Conservation (phyloP, 2,888 invertebrate genomes). For the Nemoura dubitans region DNA sequence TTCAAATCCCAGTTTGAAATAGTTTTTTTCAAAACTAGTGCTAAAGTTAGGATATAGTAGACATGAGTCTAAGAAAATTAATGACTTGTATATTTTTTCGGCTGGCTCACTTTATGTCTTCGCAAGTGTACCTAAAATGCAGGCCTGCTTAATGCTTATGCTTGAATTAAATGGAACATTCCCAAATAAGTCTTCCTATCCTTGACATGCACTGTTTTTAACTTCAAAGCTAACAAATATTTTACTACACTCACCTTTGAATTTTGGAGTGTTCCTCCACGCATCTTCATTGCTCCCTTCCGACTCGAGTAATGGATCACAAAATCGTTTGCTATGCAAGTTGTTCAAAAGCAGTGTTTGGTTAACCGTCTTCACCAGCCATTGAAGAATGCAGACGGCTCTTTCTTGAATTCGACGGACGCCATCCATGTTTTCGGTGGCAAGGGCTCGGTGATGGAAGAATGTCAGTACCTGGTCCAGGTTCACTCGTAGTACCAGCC, state of each 20-base stretch:
- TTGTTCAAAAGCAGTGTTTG: conserved; percentile 74
- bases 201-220: too few species aligned
- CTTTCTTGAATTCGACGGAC: not conserved
- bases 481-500: conserved; percentile 72
- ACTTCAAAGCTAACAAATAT: not conserved
- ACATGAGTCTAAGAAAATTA: too few species aligned
- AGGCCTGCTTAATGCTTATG: too few species aligned
- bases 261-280: not conserved
- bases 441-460: conserved; percentile 70
- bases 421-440: not conserved
- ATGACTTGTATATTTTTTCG: too few species aligned
- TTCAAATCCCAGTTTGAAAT: too few species aligned
- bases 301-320: conserved; percentile 73
- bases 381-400: conserved; percentile 47
- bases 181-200: too few species aligned
- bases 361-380: conserved; percentile 72
- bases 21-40: too few species aligned
- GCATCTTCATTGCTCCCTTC: conserved; percentile 64
- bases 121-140: too few species aligned
- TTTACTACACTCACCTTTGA: conserved; percentile 38
- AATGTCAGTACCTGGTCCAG: conserved; percentile 69
- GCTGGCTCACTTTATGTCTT: too few species aligned
- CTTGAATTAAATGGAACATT: too few species aligned
- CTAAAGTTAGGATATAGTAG: too few species aligned
- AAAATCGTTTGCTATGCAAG: conserved; percentile 71